Base-by-base conservation (phyloP, 2,113 vertebrate species). In the Corythoichthys intestinalis region DNA sequence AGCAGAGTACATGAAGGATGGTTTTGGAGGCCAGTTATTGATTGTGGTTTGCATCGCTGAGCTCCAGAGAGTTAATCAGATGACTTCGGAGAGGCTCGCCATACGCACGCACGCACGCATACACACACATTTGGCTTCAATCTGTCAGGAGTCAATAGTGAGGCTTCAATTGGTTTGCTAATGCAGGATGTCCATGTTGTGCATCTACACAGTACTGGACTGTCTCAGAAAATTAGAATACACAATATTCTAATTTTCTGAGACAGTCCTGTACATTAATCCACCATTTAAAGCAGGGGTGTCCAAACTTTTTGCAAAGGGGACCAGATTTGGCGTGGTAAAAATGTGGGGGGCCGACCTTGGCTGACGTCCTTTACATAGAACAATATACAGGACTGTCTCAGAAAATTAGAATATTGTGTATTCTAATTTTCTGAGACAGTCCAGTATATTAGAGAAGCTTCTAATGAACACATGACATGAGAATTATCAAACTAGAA, bases 31-130 rank as follows among this genome's bases (percentile, higher is more conserved):
- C 76, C 74, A 69, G 59, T 47, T 75, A 89, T 88, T 46, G 83
- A 88, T 86, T 41, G 58, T 2, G 46, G 73, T 66, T 41, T 59
- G 75, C 82, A 80, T 80, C 73, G 69, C 74, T 77, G 58, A 67
- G 76, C 83, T 80, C 84, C 11, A 35, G 83, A 83, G 85, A 80
- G 71, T 65, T 80, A 81, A 87, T 84, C 78, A 69, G 81, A 77
- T 4, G 65, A 58, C 73, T 69, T 70, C 66, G 65, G 86, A 77
- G 70, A 83, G 44, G 53, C 70, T 70, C 66, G 14, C 41, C 73
- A 2, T 17, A 14, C 49, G 0, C 50, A 10, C 58, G 5, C 59
- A 37, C 73, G 13, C 66, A 59, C 67, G 65, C 64, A 60, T 44
- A 7, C 57, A 60, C 49, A 7, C 57, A 61, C 53, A 54, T 66